Conservation (phyloP, 2,797 vertebrate genomes). For the Gadopsis bispinosus region DNA sequence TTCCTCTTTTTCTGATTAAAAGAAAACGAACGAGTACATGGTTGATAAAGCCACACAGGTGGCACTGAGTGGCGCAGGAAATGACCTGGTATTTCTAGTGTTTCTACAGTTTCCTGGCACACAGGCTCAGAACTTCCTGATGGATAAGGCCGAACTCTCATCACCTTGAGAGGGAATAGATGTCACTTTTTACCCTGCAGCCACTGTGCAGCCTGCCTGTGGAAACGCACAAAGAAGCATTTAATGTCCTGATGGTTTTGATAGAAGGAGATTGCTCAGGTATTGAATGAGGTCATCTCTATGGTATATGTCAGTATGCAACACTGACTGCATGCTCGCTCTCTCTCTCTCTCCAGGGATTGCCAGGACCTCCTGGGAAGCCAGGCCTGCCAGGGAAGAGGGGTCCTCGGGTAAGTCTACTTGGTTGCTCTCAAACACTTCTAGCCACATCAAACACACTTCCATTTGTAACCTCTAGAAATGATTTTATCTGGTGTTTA, state of each 20-base stretch:
- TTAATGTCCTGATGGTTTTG: constrained; percentile 27
- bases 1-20: constrained; percentile 77
- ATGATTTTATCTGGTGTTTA: background rate
- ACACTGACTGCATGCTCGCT: constrained; percentile 43
- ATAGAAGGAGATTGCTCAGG: constrained; percentile 15
- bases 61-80: constrained; percentile 74
- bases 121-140: constrained; percentile 47
- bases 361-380: constrained; percentile 91
- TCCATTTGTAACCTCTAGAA: constrained; percentile 11
- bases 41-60: constrained; percentile 66
- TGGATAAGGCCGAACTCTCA: constrained; percentile 71
- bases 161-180: constrained; percentile 57
- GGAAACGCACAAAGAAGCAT: constrained; percentile 22
- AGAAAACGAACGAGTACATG: constrained; percentile 72
- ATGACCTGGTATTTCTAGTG: constrained; percentile 78
- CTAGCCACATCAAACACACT: constrained; percentile 22
- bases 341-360: constrained; percentile 85
- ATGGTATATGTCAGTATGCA: constrained; percentile 20
- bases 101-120: constrained; percentile 74
- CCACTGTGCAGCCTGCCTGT: constrained; percentile 25
- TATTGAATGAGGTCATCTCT: constrained; percentile 15
- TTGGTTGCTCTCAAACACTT: constrained; percentile 13
- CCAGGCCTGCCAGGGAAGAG: constrained; percentile 91
- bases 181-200: constrained; percentile 44
- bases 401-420: constrained; percentile 92